Conservation (phyloP, 2,113 vertebrate genomes). For the Anolis carolinensis region DNA sequence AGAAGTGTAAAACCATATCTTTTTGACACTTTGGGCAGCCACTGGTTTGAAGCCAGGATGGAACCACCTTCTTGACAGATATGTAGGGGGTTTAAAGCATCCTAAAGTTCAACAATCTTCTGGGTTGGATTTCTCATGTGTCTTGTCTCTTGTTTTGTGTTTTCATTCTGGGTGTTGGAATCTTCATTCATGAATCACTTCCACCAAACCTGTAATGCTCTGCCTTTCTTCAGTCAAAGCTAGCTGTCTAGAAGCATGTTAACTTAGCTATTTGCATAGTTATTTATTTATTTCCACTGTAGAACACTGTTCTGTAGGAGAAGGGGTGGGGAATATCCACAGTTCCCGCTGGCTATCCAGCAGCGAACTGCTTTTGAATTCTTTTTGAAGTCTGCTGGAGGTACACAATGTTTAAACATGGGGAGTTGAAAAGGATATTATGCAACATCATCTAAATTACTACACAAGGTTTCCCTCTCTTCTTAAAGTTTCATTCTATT, state of each 20-base stretch:
- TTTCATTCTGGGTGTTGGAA: background rate
- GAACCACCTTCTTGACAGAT: background rate
- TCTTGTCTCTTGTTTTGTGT: background rate
- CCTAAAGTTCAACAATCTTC: too few species aligned
- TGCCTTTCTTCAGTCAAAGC: background rate
- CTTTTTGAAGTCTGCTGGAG: conserved; percentile 25
- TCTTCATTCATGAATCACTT: too few species aligned
- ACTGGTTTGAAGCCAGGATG: background rate
- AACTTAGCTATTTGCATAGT: too few species aligned
- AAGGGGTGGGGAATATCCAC: background rate
- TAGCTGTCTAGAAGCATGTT: background rate
- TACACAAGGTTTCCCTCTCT: background rate
- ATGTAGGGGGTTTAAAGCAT: background rate
- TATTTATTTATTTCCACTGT: background rate
- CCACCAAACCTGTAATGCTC: background rate
- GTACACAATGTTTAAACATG: background rate
- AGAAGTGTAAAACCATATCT: background rate
- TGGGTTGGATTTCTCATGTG: background rate
- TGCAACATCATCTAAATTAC: background rate
- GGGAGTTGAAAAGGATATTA: conserved; percentile 10
- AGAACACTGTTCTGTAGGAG: background rate
- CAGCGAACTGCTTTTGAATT: background rate
- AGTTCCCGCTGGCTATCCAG: background rate
- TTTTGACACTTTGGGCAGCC: background rate
- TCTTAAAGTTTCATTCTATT: conserved; percentile 14